Evolutionary conservation across 2,113 vertebrate genomes (phyloP), one percentile per base, ranked within the genome.

Genomic region (Rhinoderma darwinii): DNA sequence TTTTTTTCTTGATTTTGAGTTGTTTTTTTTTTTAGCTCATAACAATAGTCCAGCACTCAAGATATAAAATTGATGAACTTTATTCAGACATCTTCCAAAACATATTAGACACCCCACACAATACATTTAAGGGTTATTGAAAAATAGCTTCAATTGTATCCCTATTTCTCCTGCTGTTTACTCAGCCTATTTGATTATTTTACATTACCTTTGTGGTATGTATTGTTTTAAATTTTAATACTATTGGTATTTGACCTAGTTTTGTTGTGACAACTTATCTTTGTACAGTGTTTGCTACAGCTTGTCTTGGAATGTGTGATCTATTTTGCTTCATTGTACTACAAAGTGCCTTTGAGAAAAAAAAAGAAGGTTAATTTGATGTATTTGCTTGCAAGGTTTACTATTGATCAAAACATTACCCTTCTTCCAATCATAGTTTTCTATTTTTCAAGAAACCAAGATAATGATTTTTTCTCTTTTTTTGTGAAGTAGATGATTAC

Each of bases 331-430:
- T 89, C 86, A 89, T 89, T 56, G 61, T 61, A 86, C 70, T 44
- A 73, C 41, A 83, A 81, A 47, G 41, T 63, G 70, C 37, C 76
- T 78, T 47, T 47, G 74, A 88, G 83, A 30, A 43, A 88, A 75
- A 27, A 86, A 86, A 86, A 86, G 70, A 86, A 86, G 70, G 88
- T 88, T 89, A 83, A 89, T 88, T 78, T 86, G 84, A 89, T 88
- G 84, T 77, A 88, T 70, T 59, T 73, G 79, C 56, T 72, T 80
- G 82, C 61, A 50, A 76, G 43, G 22, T 72, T 82, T 86, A 61
- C 54, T 83, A 86, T 79, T 86, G 80, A 89, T 88, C 63, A 80
- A 86, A 61, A 75, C 44, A 56, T 73, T 50, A 54, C 50, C 32
- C 47, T 51, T 41, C 63, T 37, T 76, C 51, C 37, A 51, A 32